Evolutionary conservation across 2,888 invertebrate species (phyloP), one percentile per base, ranked within the genome.

Genomic region (Drosophila putrida): DNA sequence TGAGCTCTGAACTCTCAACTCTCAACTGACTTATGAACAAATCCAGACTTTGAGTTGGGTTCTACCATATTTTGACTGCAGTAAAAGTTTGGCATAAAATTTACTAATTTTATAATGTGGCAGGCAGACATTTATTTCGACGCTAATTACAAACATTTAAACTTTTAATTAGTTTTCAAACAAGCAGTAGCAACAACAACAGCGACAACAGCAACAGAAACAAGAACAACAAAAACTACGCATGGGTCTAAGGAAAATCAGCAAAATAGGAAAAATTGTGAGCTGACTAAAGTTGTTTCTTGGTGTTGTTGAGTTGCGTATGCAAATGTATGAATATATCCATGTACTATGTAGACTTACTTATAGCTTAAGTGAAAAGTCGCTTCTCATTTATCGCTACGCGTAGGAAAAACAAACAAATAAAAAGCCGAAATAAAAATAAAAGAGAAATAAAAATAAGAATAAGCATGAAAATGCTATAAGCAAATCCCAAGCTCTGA

Each of bases 131-230:
- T 85, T 85, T 85, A 79, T 81, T 82, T 74, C 81, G 74, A 77
- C 71, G 81, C 86, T 81, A 88, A 88, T 85, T 88, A 83, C 88
- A 83, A 85, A 75, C 83, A 81, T 79, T 85, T 82, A 69, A 85
- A 85, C 77, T 88, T 85, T 85, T 88, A 85, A 85, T 85, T 85
- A 85, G 83, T 85, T 85, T 88, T 62, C 68, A 64, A 81, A 80
- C 82, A 83, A 74, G 53, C 65, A 43, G 27, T 51, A 55, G 2
- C 58, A 67, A 47, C 33, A 41, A 41, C 36, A 43, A 27, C 60
- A 53, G 41, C 61, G 46, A 54, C 64, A 55, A 33, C 33, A 20
- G 2, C 15, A 33, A 33, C 31, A 33, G 20, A 35, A 63, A 20
- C 20, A 20, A 20, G 2, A 65, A 38, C 47, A 69, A 67, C 51